Conservation (phyloP, 2,113 vertebrate genomes). For the Sapajus apella region DNA sequence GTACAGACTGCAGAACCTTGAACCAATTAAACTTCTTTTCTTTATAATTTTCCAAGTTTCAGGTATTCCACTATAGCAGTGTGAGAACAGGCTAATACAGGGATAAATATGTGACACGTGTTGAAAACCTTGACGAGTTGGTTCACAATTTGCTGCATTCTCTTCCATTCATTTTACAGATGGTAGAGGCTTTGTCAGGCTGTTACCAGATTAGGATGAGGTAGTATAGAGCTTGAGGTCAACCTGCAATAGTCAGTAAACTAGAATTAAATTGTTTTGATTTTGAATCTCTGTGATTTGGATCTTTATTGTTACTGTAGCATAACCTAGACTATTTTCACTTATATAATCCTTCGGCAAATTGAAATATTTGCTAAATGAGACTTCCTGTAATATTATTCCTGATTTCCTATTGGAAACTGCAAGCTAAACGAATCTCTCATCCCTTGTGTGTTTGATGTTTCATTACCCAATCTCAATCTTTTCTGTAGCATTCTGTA, state of each 20-base stretch:
- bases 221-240: background rate
- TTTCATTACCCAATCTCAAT: background rate
- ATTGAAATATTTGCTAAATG: conserved; percentile 25
- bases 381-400: conserved; percentile 12
- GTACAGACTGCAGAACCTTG: too few relatives aligned
- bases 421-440: background rate
- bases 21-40: too few relatives aligned
- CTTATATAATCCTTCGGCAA: background rate
- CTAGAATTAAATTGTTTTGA: background rate
- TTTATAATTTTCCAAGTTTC: background rate
- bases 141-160: background rate
- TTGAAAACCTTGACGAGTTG: background rate
- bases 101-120: background rate
- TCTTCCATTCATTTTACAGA: background rate
- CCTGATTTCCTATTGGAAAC: background rate
- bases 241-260: background rate
- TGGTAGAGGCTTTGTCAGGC: background rate
- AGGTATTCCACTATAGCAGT: too few relatives aligned
- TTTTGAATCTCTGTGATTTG: background rate
- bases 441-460: background rate
- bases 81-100: too few relatives aligned
- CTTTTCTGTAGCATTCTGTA: background rate
- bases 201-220: background rate
- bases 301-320: background rate
- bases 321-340: background rate